phyloP scores from a whole-genome alignment of 2,888 invertebrate genomes.

The Meandrusa payeni region DNA sequence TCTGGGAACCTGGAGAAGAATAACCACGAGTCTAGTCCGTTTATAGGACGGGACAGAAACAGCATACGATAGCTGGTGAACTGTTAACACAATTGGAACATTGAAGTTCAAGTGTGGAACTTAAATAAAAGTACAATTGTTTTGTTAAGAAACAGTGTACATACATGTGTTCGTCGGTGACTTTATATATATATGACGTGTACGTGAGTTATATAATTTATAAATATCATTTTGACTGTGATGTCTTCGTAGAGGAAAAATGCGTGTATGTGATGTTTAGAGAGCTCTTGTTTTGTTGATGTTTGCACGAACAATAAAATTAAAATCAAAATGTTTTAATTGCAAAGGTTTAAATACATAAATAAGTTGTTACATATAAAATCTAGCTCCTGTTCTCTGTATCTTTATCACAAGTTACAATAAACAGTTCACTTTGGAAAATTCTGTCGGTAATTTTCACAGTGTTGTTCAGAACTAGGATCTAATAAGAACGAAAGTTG shows the following conservation, averaged over 20 bases:
- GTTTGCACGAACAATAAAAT: conserved; percentile 51
- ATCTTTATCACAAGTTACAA: too few relatives aligned
- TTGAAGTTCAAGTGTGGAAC: conserved; percentile 33
- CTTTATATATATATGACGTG: conserved; percentile 21
- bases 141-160: conserved; percentile 31
- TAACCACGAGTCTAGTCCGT: conserved; percentile 84
- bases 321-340: conserved; percentile 4
- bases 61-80: conserved; percentile 67
- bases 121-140: conserved; percentile 30
- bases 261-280: conserved; percentile 67
- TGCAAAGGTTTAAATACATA: too few relatives aligned
- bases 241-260: conserved; percentile 77
- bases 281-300: conserved; percentile 59
- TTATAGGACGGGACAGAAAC: conserved; percentile 70
- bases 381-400: too few relatives aligned
- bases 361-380: too few relatives aligned
- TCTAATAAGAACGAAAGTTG: too few relatives aligned
- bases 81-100: conserved; percentile 23
- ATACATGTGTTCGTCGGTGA: conserved; percentile 25
- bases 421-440: too few relatives aligned
- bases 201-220: conserved; percentile 37
- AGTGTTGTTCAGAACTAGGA: too few relatives aligned
- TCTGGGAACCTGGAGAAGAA: conserved; percentile 90
- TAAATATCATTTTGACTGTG: conserved; percentile 70
- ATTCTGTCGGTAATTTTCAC: too few relatives aligned